Conservation (phyloP, 2,888 invertebrate genomes). For the Lasioglossum pauxillum region DNA sequence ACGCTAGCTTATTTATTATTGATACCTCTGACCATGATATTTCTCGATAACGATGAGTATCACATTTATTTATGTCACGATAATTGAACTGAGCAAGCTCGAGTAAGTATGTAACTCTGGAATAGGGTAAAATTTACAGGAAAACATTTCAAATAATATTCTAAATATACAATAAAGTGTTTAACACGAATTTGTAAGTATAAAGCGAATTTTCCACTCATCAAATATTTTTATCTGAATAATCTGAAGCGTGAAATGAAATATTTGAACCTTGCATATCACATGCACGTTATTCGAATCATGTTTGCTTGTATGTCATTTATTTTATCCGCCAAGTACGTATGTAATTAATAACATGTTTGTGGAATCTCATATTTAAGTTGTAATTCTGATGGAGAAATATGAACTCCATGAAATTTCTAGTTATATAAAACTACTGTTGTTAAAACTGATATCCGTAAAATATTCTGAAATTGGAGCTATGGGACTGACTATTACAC, state of each 20-base stretch:
- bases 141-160: neutral
- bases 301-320: neutral
- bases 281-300: neutral
- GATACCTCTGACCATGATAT: neutral
- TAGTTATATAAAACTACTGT: neutral
- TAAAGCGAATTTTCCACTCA: neutral
- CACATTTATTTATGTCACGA: constrained; percentile 11
- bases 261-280: neutral
- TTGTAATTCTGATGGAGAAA: neutral
- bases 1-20: constrained; percentile 44
- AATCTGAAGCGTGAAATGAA: neutral
- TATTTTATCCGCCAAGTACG: neutral
- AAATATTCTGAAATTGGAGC: neutral
- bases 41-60: constrained; percentile 21
- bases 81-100: neutral
- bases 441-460: neutral
- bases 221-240: neutral
- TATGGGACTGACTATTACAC: neutral
- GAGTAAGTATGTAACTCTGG: neutral
- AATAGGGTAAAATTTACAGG: neutral
- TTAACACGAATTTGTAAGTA: neutral
- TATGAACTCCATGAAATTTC: neutral
- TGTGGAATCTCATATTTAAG: neutral
- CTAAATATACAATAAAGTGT: neutral
- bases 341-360: neutral